phyloP scores from a whole-genome alignment of 2,113 vertebrate species.

The Onychostoma macrolepis region DNA sequence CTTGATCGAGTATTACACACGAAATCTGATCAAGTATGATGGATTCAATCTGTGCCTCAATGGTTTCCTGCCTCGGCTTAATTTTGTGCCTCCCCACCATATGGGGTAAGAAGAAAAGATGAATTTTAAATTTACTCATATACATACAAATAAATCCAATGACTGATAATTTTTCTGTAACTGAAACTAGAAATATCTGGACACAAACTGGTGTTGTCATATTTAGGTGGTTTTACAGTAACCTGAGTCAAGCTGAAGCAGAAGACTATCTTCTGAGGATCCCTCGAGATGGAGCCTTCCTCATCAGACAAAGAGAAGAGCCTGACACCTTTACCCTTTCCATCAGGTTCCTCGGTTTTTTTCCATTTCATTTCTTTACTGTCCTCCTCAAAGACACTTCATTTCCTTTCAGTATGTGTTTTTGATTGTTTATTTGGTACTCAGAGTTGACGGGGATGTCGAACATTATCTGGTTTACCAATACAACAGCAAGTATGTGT shows the following conservation, averaged over 20 bases:
- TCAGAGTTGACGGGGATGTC: constrained; percentile 90
- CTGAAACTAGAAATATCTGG: neutral
- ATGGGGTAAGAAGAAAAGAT: constrained; percentile 76
- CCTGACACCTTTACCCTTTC: constrained; percentile 90
- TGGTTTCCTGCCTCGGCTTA: constrained; percentile 83
- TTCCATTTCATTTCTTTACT: neutral
- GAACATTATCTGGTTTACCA: constrained; percentile 92
- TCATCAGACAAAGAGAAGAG: constrained; percentile 89
- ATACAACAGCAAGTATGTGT: constrained; percentile 84
- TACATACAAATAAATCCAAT: too few relatives aligned
- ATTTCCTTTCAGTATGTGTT: neutral
- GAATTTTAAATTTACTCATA: too few relatives aligned
- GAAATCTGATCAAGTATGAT: constrained; percentile 84
- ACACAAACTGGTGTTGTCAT: constrained; percentile 21
- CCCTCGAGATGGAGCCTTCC: constrained; percentile 94
- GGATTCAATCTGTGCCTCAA: constrained; percentile 92
- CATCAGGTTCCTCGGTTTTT: constrained; percentile 80
- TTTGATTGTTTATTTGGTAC: constrained; percentile 18
- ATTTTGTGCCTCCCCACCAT: constrained; percentile 76
- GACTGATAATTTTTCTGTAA: too few relatives aligned
- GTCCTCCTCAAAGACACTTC: neutral
- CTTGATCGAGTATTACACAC: constrained; percentile 91
- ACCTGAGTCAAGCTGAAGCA: constrained; percentile 90
- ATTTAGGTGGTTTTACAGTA: constrained; percentile 91
- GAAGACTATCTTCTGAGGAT: constrained; percentile 93